Percentiles rank a stretch among this genome's conserved stretches.
These are phyloP conservation scores for Drosophila lutescens DNA, from an alignment of 2,888 invertebrate species.

Conservation along the genomic window DNA sequence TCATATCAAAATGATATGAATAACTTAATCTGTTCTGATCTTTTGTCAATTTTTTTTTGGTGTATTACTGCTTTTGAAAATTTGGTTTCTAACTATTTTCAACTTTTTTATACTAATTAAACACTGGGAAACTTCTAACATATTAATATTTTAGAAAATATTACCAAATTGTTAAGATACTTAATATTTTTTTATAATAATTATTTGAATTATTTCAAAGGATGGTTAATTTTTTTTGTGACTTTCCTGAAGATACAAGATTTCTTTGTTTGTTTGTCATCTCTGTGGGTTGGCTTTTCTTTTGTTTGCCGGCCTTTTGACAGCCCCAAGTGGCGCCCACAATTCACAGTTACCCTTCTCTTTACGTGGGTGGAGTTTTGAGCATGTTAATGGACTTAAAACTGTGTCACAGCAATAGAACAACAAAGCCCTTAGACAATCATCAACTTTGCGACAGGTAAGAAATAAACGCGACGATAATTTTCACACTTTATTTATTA, in stretches of 20 bases:
- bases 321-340: slow-evolving; percentile 65
- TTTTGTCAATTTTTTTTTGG: too few species aligned
- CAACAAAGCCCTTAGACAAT: slow-evolving; percentile 12
- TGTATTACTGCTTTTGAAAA: too few species aligned
- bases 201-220: too few species aligned
- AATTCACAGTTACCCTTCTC: slow-evolving; percentile 48
- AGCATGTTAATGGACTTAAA: slow-evolving; percentile 32
- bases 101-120: too few species aligned
- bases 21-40: too few species aligned
- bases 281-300: background rate
- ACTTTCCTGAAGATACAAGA: background rate
- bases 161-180: too few species aligned
- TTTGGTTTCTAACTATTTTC: too few species aligned
- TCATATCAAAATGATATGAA: too few species aligned
- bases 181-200: too few species aligned
- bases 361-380: slow-evolving; percentile 37
- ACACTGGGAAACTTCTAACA: too few species aligned
- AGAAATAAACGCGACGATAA: slow-evolving; percentile 22
- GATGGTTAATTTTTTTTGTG: slow-evolving; percentile 1
- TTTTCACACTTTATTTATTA: slow-evolving; percentile 40
- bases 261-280: background rate
- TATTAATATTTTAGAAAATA: too few species aligned
- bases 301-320: slow-evolving; percentile 43
- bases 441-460: slow-evolving; percentile 7
- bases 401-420: slow-evolving; percentile 24